phyloP scores from a whole-genome alignment of 1,140 invertebrate genomes.

The Episyrphus balteatus region DNA sequence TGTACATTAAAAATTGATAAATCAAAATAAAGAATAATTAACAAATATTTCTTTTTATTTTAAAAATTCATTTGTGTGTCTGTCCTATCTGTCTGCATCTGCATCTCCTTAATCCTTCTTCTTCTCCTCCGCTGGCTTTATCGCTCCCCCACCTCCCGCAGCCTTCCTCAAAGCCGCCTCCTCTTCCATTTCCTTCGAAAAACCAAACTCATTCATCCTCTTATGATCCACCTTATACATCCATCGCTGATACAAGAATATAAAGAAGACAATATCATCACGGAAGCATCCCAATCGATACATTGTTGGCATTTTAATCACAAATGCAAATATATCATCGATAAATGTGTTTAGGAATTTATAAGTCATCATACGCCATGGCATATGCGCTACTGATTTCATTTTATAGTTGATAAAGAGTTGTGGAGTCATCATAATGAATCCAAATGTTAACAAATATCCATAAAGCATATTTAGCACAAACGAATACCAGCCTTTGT shows the following conservation, averaged over 20 bases:
- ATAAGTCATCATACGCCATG: conserved; percentile 99
- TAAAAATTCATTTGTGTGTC: too few relatives aligned
- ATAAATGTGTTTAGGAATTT: conserved; percentile 99
- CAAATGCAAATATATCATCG: conserved; percentile 99
- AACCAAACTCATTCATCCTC: conserved; percentile 95
- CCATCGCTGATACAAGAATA: conserved; percentile 97
- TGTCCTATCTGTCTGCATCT: too few relatives aligned
- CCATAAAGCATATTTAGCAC: conserved; percentile 94
- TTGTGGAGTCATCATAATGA: conserved; percentile 99
- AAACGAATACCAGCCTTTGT: conserved; percentile 97
- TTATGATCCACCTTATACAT: conserved; percentile 93
- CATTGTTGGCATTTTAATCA: conserved; percentile 99
- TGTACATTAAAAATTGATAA: too few relatives aligned
- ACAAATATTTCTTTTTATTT: too few relatives aligned
- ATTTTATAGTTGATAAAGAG: conserved; percentile 99
- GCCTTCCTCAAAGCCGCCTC: conserved; percentile 26
- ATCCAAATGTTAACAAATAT: conserved; percentile 96
- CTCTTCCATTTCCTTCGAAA: conserved; percentile 60
- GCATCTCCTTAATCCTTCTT: too few relatives aligned
- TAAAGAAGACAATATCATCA: conserved; percentile 97
- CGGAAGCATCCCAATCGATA: conserved; percentile 92
- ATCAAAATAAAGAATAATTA: too few relatives aligned
- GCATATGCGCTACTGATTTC: conserved; percentile 96
- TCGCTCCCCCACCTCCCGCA: conserved; percentile 2
- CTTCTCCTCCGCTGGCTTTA: too few relatives aligned